Evolutionary conservation across 2,797 vertebrate species (phyloP).

Genomic region (Apogon talboti): DNA sequence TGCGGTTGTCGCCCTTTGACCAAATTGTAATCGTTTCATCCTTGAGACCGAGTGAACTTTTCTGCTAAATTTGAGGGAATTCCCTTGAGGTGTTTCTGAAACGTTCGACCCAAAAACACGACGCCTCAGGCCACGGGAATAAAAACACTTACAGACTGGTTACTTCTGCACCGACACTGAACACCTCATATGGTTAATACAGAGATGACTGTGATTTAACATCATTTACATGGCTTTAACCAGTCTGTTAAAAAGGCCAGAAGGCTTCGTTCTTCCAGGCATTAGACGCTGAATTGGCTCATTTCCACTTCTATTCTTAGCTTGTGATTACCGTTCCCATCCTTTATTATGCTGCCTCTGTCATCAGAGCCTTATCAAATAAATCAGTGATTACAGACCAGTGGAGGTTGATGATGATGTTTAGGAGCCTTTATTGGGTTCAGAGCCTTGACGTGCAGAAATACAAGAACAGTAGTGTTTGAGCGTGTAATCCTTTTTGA

Average conservation of each 20-base stretch:
- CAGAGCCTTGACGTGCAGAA: conserved; percentile 1
- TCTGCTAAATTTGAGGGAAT: no score
- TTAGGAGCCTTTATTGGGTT: conserved; percentile 7
- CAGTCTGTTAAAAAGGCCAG: not conserved
- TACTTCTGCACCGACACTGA: not conserved
- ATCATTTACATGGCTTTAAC: not conserved
- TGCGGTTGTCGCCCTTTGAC: no score
- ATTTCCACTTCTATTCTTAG: conserved; percentile 20
- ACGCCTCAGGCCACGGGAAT: no score
- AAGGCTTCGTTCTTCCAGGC: no score
- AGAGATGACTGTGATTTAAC: not conserved
- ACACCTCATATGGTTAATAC: not conserved
- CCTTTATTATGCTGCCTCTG: conserved; percentile 18
- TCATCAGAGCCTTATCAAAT: conserved; percentile 32
- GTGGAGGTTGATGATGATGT: conserved; percentile 15
- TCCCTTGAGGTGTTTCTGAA: no score
- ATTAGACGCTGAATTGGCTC: not conserved
- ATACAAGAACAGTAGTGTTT: conserved; percentile 34
- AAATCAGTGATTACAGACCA: conserved; percentile 9
- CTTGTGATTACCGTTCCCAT: conserved; percentile 25
- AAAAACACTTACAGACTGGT: not conserved
- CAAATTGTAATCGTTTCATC: no score
- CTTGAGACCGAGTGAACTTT: no score
- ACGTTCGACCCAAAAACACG: no score
- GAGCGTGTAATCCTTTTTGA: conserved; percentile 28